phyloP scores from a whole-genome alignment of 2,888 invertebrate genomes.

The Brachynemurus nebulosus region DNA sequence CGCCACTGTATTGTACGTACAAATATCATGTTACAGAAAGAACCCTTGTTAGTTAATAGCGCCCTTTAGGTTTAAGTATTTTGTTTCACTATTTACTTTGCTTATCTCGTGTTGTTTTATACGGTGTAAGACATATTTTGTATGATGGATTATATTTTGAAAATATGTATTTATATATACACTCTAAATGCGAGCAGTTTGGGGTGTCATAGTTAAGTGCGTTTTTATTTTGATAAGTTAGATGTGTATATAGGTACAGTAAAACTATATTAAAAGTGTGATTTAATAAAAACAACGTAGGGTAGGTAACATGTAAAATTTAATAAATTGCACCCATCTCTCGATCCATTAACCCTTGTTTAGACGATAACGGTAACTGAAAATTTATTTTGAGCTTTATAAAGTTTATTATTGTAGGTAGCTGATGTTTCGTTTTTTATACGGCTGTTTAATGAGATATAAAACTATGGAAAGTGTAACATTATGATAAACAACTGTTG shows the following conservation, averaged over 20 bases:
- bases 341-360: too few relatives aligned
- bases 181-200: not conserved
- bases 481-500: too few relatives aligned
- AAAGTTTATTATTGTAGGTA: too few relatives aligned
- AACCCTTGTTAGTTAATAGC: slow-evolving; percentile 1
- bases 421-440: too few relatives aligned
- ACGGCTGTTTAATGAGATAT: too few relatives aligned
- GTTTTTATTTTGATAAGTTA: not conserved
- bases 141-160: not conserved
- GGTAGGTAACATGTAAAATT: too few relatives aligned
- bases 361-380: too few relatives aligned
- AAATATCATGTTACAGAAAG: not conserved
- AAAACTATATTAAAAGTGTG: not conserved
- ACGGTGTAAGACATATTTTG: not conserved
- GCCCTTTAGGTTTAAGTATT: not conserved
- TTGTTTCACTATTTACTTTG: not conserved
- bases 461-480: too few relatives aligned
- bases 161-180: not conserved
- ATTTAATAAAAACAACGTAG: too few relatives aligned
- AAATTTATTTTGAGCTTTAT: too few relatives aligned
- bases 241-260: too few relatives aligned
- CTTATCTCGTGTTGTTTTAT: not conserved
- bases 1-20: not conserved
- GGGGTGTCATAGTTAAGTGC: not conserved
- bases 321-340: too few relatives aligned